Conservation (phyloP, 2,888 invertebrate species). For the Busseola fusca region DNA sequence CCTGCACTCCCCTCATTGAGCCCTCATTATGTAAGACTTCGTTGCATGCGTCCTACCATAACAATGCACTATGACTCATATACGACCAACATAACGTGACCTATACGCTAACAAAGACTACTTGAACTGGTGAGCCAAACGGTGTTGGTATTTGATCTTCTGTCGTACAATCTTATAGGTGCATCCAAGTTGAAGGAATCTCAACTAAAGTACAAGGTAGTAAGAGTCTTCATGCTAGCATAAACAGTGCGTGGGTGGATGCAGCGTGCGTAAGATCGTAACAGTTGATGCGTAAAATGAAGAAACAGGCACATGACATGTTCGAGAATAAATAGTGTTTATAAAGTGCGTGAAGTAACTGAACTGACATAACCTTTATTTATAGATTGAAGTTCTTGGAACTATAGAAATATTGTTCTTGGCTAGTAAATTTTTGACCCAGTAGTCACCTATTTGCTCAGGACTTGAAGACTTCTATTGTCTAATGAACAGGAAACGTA, state of each 20-base stretch:
- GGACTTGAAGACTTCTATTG: neutral
- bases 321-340: constrained; percentile 42
- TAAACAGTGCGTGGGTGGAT: constrained; percentile 48
- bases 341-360: constrained; percentile 16
- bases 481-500: neutral
- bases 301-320: constrained; percentile 55
- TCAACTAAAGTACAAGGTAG: constrained; percentile 27
- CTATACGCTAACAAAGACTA: constrained; percentile 21
- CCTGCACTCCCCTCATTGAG: constrained; percentile 52
- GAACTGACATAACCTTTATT: constrained; percentile 41
- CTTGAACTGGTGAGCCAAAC: constrained; percentile 20
- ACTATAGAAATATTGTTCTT: neutral
- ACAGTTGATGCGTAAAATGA: constrained; percentile 60
- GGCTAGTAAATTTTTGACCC: neutral
- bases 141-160: constrained; percentile 25
- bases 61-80: constrained; percentile 65
- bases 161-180: constrained; percentile 22
- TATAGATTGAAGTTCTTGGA: constrained; percentile 29
- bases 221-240: constrained; percentile 14
- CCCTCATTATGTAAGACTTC: constrained; percentile 67
- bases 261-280: constrained; percentile 62
- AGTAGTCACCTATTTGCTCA: neutral
- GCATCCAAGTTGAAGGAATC: constrained; percentile 30
- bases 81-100: constrained; percentile 35
- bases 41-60: constrained; percentile 66